These are phyloP conservation scores for Hemiscyllium ocellatum DNA, from an alignment of 2,113 vertebrate genomes.

Conservation along the genomic window DNA sequence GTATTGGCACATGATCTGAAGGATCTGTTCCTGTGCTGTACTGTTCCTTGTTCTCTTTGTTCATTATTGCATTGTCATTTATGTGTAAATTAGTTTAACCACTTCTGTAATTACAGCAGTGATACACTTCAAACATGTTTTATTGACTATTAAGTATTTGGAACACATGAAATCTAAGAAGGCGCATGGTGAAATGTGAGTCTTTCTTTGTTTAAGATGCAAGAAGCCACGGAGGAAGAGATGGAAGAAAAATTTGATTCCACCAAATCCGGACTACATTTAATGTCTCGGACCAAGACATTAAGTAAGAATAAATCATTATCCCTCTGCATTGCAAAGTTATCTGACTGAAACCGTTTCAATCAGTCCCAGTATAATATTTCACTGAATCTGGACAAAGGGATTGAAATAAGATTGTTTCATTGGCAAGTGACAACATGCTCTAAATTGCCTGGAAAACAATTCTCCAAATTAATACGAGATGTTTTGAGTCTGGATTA, in stretches of 20 bases:
- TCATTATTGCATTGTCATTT: background rate
- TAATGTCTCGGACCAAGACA: background rate
- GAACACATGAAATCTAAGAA: background rate
- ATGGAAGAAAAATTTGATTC: background rate
- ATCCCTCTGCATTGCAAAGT: background rate
- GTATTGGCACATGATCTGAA: too few relatives aligned
- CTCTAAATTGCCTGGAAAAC: background rate
- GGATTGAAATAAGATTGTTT: background rate
- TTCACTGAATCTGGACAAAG: background rate
- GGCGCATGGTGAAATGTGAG: background rate
- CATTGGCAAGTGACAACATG: background rate
- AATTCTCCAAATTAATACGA: background rate
- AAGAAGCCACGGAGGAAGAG: too few relatives aligned
- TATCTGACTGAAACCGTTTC: background rate
- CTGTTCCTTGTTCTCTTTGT: too few relatives aligned
- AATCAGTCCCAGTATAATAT: background rate
- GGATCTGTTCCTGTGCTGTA: too few relatives aligned
- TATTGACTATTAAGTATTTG: background rate
- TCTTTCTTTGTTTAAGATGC: background rate
- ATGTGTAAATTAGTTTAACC: background rate
- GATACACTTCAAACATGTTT: background rate
- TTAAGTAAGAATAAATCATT: background rate
- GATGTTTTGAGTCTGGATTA: background rate
- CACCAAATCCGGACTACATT: background rate
- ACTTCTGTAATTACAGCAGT: background rate